Conservation (phyloP, 1,140 invertebrate genomes). For the Drosophila bocqueti region DNA sequence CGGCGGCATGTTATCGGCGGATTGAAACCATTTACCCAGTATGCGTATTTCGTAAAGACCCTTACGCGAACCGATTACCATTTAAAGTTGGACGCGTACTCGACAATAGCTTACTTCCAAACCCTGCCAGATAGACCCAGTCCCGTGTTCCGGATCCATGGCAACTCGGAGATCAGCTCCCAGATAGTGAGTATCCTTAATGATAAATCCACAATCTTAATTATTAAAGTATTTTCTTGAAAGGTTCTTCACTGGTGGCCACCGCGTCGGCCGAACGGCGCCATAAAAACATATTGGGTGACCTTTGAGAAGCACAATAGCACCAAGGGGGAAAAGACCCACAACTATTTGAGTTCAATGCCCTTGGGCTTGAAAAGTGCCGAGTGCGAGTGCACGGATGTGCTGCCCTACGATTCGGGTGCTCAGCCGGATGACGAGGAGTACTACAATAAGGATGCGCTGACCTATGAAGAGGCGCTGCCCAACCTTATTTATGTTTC, state of each 20-base stretch:
- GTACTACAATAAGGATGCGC: constrained; percentile 67
- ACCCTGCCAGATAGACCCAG: constrained; percentile 86
- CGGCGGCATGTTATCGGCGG: constrained; percentile 87
- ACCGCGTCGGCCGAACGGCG: constrained; percentile 66
- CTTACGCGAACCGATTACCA: constrained; percentile 90
- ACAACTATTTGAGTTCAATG: constrained; percentile 37
- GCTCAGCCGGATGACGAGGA: constrained; percentile 69
- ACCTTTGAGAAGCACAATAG: constrained; percentile 48
- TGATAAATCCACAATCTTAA: neutral
- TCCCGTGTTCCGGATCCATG: constrained; percentile 56
- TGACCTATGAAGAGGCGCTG: constrained; percentile 65
- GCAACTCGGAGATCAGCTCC: constrained; percentile 38
- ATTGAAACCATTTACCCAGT: constrained; percentile 93
- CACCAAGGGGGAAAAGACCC: constrained; percentile 30
- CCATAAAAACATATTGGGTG: constrained; percentile 62
- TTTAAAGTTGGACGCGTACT: constrained; percentile 90
- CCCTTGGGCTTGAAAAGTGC: neutral
- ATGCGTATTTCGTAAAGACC: constrained; percentile 96
- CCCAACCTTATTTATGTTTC: constrained; percentile 73
- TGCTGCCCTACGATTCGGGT: constrained; percentile 58
- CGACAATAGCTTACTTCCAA: constrained; percentile 91
- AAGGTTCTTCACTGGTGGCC: constrained; percentile 78
- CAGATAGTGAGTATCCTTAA: constrained; percentile 55
- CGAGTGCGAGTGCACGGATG: constrained; percentile 54
- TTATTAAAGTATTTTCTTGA: neutral